A percentile compares a stretch with the other conserved stretches of the same genome.
Evolutionary conservation across 2,797 vertebrate species (phyloP).

Genomic region (Amblyopsis hoosieri): DNA sequence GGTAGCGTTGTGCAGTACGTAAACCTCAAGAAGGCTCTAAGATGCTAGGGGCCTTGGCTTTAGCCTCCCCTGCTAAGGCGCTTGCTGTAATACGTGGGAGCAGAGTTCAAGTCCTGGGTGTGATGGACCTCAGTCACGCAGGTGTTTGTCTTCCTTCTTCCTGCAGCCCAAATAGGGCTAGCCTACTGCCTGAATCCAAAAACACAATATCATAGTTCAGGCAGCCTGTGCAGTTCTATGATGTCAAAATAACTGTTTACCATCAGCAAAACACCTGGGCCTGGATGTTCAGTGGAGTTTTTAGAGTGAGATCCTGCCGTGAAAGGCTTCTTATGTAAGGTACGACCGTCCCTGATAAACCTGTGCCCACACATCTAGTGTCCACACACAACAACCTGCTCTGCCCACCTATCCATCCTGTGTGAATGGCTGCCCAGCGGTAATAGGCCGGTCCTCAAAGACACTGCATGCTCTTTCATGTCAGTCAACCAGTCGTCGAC

Average conservation of each 20-base stretch:
- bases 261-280: conserved; percentile 15
- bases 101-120: too few species aligned
- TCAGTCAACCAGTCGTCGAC: conserved; percentile 49
- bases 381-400: conserved; percentile 35
- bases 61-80: too few species aligned
- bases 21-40: too few species aligned
- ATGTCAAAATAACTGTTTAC: conserved; percentile 29
- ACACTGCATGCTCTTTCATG: conserved; percentile 53
- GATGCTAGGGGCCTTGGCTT: too few species aligned
- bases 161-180: too few species aligned
- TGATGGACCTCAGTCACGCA: too few species aligned
- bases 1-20: too few species aligned
- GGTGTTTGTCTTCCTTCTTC: too few species aligned
- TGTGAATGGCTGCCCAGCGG: conserved; percentile 49
- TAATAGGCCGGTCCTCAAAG: conserved; percentile 52
- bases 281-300: conserved; percentile 41
- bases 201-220: too few species aligned
- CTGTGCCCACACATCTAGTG: conserved; percentile 31
- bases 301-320: conserved; percentile 40
- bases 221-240: too few species aligned
- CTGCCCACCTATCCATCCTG: conserved; percentile 41
- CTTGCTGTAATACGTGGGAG: too few species aligned
- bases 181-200: too few species aligned
- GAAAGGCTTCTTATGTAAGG: conserved; percentile 55
- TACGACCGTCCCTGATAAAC: conserved; percentile 18